Evolutionary conservation across 2,797 vertebrate genomes (phyloP), one percentile per base, ranked within the genome.

Genomic region (Morus bassanus): DNA sequence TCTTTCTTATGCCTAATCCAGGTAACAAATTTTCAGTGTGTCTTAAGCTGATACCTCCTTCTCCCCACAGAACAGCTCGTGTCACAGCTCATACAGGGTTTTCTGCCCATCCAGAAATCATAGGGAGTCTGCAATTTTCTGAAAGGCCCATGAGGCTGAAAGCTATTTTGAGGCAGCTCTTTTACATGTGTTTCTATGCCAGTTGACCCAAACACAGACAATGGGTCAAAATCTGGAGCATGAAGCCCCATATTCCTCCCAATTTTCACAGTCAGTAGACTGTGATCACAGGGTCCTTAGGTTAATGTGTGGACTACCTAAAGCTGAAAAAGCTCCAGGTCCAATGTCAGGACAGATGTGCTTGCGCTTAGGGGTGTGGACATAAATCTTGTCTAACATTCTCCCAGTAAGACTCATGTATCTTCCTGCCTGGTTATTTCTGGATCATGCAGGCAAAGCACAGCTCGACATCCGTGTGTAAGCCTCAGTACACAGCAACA

Each of bases 51-150:
- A n/a, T 75, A 27, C 14, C 35, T 76, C 56, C 18, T 43, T 39
- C 8, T 4, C 11, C 27, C 24, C 4, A 3, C 24, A 31, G 65
- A 39, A n/a, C 25, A 72, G 54, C 63, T 76, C 4, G 0, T 80
- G 64, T 14, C 79, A 56, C 37, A 48, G 64, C 48, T 78, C 1
- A 1, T 2, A 24, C 14, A 59, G 41, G 9, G 11, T 8, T 54
- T 83, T 82, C 68, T 89, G 74, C 39, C 25, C 14, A 4, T 12
- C 8, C 1, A 3, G 56, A 48, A 43, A 28, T 24, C 0, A 0
- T 13, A n/a, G 28, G 11, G 33, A 43, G 7, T 17, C 48, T 9
- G 3, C 9, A 25, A 6, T n/a, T 6, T 22, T 78, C 79, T 86
- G 48, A 28, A 23, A 3, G 30, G 53, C 53, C 54, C 46, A 23